phyloP scores from a whole-genome alignment of 2,113 vertebrate genomes.

The Plectropomus leopardus region DNA sequence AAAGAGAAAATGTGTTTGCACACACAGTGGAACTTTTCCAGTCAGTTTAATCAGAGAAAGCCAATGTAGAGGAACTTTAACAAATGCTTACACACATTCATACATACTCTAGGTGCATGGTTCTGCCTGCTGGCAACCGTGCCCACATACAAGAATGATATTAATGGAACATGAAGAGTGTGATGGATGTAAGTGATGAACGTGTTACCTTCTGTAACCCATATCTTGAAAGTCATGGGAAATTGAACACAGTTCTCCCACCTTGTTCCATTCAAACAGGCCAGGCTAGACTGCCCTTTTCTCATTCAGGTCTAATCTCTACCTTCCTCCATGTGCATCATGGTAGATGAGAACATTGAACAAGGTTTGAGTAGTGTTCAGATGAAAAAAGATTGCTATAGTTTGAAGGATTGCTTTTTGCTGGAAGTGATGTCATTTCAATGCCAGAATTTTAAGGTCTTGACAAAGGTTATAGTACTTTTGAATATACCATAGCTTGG shows the following conservation, averaged over 20 bases:
- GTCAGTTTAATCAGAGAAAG: conserved; percentile 30
- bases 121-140: neutral
- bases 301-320: conserved; percentile 48
- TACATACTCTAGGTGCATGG: neutral
- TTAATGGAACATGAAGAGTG: conserved; percentile 41
- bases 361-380: conserved; percentile 10
- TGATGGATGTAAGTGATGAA: conserved; percentile 46
- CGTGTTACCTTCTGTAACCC: conserved; percentile 17
- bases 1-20: conserved; percentile 30
- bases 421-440: conserved; percentile 25
- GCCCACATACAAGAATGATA: conserved; percentile 1
- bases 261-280: conserved; percentile 56
- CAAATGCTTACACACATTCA: conserved; percentile 7
- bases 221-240: conserved; percentile 53
- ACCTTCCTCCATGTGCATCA: conserved; percentile 12
- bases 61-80: conserved; percentile 28
- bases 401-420: conserved; percentile 41
- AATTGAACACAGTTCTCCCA: conserved; percentile 49
- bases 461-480: neutral
- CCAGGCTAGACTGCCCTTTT: conserved; percentile 42
- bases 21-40: conserved; percentile 6
- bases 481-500: neutral
- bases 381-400: conserved; percentile 26
- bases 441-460: neutral
- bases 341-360: conserved; percentile 29